Evolutionary conservation across 1,140 invertebrate species (phyloP), one percentile per base, ranked within the genome.

Genomic region (Eupeodes corollae): DNA sequence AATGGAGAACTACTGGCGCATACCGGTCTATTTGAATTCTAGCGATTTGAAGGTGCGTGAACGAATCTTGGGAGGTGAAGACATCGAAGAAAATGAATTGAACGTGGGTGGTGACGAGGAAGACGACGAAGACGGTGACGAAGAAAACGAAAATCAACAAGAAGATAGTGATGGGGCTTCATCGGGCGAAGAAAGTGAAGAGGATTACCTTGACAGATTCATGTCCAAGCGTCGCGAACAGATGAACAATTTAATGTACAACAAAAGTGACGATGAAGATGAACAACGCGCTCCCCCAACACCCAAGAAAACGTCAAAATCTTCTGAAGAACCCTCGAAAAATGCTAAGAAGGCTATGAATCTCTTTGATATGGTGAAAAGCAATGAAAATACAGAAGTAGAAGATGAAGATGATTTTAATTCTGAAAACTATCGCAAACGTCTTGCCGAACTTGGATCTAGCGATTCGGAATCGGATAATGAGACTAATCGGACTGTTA

Each of bases 1-100:
- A 52, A 57, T 71, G 66, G 76, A 80, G 67, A 62, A 54, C 52
- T 79, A 79, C 58, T 80, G 79, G 79, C 70, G 78, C 42, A 76
- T 80, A 49, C 76, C 78, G 3, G 61, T 60, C 14, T 61, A 70
- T 54, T 60, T 79, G 30, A 65, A 61, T 35, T 49, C 58, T 2
- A 51, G 59, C 6, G 72, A 70, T 18, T 68, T 80, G 16, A 69
- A 69, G 50, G 14, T 62, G 6, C 51, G 65, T 5, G 59, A 56
- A 2, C 51, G 56, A 51, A 59, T 68, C 19, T 34, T 68, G 5
- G 50, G 44, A 2, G 65, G 63, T 5, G 68, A 63, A 21, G 57
- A 72, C 21, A 67, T 70, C 5, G 65, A 63, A 56, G 67, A 72
- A 16, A 26, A 26, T 26, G 21, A 26, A 26, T 26, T 26, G 21